Base-by-base conservation (phyloP, 1,140 invertebrate genomes). In the Diorhabda carinulata region DNA sequence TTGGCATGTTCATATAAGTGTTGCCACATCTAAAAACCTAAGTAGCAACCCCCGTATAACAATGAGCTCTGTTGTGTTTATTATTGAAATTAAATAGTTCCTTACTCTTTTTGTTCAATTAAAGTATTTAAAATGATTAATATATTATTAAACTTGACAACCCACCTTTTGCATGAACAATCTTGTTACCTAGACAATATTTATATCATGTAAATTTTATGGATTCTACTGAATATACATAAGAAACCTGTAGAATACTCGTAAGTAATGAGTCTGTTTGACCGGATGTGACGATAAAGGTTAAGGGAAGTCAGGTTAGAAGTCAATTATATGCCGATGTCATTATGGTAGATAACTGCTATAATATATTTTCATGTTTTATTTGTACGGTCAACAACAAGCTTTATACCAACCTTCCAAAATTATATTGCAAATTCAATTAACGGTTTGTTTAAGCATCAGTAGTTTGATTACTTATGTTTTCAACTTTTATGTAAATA, bases 281-380 rank as follows among this genome's bases (percentile, higher is more conserved):
- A 71, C 69, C 71, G 73, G 73, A 74, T 63, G 69, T 73, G 73
- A 74, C 71, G 73, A 61, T 62, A 72, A 70, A 70, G 73, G 73
- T 73, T 70, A 69, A 61, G 65, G 73, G 73, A 74, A 74, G 70
- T 67, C 69, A 70, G 73, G 73, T 73, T 66, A 73, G 41, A 73
- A 67, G 71, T 74, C 69, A 74, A 74, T 72, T 69, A 69, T 71
- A 74, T 74, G 70, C 73, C 66, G 64, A 65, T 72, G 71, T 74
- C 71, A 71, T 74, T 68, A 71, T 64, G 68, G 66, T 73, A 67
- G 58, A 67, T 60, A 44, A 60, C 60, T 60, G 65, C 58, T 43
- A 47, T 44, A 41, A 44, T 60, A 44, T 67, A 43, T 67, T 67
- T 67, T 52, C n/a, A 3, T 8, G 2, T 4, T 52, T 52, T 52